Conservation (phyloP, 2,797 vertebrate genomes). For the Falco rusticolus region DNA sequence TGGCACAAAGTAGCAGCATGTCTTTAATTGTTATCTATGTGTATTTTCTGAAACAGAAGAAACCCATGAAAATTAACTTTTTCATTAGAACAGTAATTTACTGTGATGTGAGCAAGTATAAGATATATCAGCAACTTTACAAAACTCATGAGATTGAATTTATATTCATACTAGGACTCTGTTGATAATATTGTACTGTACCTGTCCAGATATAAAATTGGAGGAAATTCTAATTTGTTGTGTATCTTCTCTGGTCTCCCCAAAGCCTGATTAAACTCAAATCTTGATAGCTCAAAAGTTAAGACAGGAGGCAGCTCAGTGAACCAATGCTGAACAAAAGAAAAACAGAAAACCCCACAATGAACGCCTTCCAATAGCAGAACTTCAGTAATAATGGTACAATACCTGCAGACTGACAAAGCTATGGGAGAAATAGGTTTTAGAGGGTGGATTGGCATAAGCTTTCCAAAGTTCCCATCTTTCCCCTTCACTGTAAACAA, state of each 20-base stretch:
- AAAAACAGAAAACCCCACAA: conserved; percentile 18
- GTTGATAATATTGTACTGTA: conserved; percentile 60
- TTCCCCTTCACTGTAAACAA: neutral
- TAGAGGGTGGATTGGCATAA: neutral
- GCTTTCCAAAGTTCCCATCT: neutral
- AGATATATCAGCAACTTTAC: neutral
- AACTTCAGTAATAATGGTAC: neutral
- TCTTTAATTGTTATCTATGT: neutral
- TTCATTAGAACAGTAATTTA: neutral
- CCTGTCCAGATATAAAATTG: conserved; percentile 98
- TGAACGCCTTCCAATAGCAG: neutral
- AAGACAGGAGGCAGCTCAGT: conserved; percentile 96
- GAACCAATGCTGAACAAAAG: conserved; percentile 92
- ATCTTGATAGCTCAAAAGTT: conserved; percentile 98
- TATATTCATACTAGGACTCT: neutral
- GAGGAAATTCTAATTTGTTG: conserved; percentile 98
- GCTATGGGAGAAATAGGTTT: neutral
- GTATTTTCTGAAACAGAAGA: neutral
- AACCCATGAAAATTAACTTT: neutral
- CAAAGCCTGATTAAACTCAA: conserved; percentile 97
- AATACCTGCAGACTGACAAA: neutral
- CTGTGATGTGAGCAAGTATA: neutral
- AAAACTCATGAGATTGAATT: neutral
- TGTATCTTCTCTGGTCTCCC: conserved; percentile 99
- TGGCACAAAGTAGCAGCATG: neutral